phyloP scores from a whole-genome alignment of 1,140 invertebrate species.

The Berghia stephanieae region DNA sequence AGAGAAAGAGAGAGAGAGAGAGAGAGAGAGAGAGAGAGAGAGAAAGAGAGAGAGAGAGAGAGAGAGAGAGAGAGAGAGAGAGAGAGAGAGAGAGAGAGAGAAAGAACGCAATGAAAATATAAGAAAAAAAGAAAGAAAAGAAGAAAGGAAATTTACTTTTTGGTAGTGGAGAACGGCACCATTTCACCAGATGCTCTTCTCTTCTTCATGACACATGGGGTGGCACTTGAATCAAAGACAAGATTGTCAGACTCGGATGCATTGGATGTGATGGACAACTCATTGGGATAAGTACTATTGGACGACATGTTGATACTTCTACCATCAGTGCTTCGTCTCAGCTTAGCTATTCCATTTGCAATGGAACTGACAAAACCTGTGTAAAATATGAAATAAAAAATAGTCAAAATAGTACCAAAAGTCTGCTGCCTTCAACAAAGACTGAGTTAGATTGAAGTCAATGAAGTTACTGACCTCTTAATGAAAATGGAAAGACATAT shows the following conservation, averaged over 20 bases:
- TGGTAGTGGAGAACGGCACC: conserved; percentile 59
- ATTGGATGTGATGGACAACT: conserved; percentile 19
- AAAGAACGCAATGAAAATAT: too few species aligned
- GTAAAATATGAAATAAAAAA: background rate
- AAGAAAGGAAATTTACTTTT: conserved; percentile 51
- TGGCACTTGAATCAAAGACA: conserved; percentile 29
- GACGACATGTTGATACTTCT: conserved; percentile 47
- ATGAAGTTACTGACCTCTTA: background rate
- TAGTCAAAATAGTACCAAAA: background rate
- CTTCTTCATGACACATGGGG: conserved; percentile 60
- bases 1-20: too few species aligned
- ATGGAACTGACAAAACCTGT: conserved; percentile 61
- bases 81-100: too few species aligned
- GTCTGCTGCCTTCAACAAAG: background rate
- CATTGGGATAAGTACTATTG: conserved; percentile 41
- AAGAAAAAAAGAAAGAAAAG: background rate
- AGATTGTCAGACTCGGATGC: background rate
- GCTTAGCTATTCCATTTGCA: conserved; percentile 56
- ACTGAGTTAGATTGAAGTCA: background rate
- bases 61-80: too few species aligned
- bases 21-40: too few species aligned
- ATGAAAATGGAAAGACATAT: background rate
- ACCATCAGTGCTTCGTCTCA: conserved; percentile 57
- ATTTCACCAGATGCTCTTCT: conserved; percentile 50
- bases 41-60: too few species aligned